These are phyloP conservation scores for Probosciger aterrimus DNA, from an alignment of 2,113 vertebrate species.

Conservation along the genomic window DNA sequence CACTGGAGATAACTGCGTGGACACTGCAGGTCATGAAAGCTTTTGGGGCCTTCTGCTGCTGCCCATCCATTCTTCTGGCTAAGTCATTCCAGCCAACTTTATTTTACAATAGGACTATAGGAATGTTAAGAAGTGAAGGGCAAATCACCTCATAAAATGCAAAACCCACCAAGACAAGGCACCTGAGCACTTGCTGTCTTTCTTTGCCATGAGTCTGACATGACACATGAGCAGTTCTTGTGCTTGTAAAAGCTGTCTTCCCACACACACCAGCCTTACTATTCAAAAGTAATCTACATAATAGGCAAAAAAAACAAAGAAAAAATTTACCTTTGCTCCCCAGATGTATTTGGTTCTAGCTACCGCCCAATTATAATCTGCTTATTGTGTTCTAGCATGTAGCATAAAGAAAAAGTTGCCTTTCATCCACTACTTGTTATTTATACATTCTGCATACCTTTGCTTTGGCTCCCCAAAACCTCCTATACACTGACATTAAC, in stretches of 20 bases:
- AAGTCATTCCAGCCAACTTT: neutral
- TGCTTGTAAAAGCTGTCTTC: neutral
- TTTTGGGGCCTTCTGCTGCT: neutral
- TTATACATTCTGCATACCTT: neutral
- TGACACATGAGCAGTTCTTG: accelerated
- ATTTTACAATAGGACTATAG: neutral
- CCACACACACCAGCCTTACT: neutral
- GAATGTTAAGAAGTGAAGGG: neutral
- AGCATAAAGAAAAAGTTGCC: neutral
- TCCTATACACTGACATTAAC: neutral
- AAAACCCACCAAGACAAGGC: neutral
- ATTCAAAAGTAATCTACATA: neutral
- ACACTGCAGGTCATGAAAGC: neutral
- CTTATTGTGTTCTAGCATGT: neutral
- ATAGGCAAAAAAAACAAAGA: neutral
- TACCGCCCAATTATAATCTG: neutral
- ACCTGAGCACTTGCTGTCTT: neutral
- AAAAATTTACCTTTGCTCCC: neutral
- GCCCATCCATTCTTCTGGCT: neutral
- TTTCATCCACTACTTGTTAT: neutral
- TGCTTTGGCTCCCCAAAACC: neutral
- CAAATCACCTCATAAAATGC: neutral
- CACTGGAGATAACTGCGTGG: neutral
- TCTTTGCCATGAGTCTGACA: neutral
- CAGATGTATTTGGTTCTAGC: neutral